Conservation (phyloP, 2,888 invertebrate genomes). For the Yponomeuta malinellus region DNA sequence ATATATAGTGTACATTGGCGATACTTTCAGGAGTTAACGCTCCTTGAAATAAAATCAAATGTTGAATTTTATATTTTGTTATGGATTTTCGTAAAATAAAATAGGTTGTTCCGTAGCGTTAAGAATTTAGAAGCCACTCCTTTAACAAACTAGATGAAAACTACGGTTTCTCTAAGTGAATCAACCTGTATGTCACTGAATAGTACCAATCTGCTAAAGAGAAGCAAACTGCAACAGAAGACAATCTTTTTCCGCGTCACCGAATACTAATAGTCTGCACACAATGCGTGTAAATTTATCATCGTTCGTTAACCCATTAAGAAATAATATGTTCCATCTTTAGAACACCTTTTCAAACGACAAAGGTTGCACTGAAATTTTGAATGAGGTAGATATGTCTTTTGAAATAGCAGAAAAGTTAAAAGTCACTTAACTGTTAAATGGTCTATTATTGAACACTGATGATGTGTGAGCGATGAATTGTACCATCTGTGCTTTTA, state of each 20-base stretch:
- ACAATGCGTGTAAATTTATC: constrained; percentile 48
- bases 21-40: too few relatives aligned
- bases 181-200: not conserved
- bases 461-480: constrained; percentile 6
- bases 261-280: constrained; percentile 42
- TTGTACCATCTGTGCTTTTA: not conserved
- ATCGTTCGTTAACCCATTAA: constrained; percentile 42
- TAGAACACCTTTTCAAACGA: constrained; percentile 39
- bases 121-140: too few relatives aligned
- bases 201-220: not conserved
- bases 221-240: not conserved
- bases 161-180: not conserved
- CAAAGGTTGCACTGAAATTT: not conserved
- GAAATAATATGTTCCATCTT: constrained; percentile 35
- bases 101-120: too few relatives aligned
- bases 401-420: constrained; percentile 8
- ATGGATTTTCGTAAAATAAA: too few relatives aligned
- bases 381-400: not conserved
- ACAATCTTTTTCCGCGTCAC: constrained; percentile 37
- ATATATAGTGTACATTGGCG: too few relatives aligned
- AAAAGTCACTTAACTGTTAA: constrained; percentile 14
- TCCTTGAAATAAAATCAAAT: too few relatives aligned
- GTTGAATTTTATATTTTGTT: too few relatives aligned
- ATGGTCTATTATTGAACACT: constrained; percentile 4
- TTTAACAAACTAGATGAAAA: too few relatives aligned